These are phyloP conservation scores for Tryphoninae sp. DNA, from an alignment of 2,888 invertebrate species.

Conservation along the genomic window DNA sequence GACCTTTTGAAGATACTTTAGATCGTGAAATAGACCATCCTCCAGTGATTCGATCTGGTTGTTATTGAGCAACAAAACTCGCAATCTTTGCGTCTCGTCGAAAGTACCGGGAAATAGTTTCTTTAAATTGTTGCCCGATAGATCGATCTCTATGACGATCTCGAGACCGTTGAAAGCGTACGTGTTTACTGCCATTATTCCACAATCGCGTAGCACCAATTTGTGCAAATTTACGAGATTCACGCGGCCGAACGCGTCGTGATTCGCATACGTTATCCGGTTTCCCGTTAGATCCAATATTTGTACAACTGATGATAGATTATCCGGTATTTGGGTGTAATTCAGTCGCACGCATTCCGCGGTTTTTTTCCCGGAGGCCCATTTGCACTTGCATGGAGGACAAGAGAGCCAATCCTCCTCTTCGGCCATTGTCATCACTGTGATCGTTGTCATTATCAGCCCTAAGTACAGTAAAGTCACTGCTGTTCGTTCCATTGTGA, in stretches of 20 bases:
- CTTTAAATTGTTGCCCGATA: slow-evolving; percentile 88
- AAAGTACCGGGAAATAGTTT: slow-evolving; percentile 88
- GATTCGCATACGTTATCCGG: slow-evolving; percentile 84
- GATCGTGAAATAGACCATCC: slow-evolving; percentile 89
- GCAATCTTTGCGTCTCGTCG: slow-evolving; percentile 86
- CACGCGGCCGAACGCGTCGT: slow-evolving; percentile 87
- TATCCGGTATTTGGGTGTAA: slow-evolving; percentile 87
- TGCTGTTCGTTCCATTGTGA: slow-evolving; percentile 71
- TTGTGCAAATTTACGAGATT: slow-evolving; percentile 91
- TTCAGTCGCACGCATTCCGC: slow-evolving; percentile 89
- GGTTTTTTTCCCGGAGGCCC: slow-evolving; percentile 92
- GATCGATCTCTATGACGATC: slow-evolving; percentile 91
- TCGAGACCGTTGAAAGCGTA: slow-evolving; percentile 89
- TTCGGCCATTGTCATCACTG: slow-evolving; percentile 77
- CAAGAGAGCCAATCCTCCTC: slow-evolving; percentile 85
- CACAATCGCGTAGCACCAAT: slow-evolving; percentile 88
- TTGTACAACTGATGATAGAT: slow-evolving; percentile 86
- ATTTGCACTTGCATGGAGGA: slow-evolving; percentile 89
- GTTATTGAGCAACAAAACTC: slow-evolving; percentile 88
- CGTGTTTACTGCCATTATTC: slow-evolving; percentile 87
- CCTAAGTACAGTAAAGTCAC: slow-evolving; percentile 70
- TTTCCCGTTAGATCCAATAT: slow-evolving; percentile 88
- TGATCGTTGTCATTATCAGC: slow-evolving; percentile 74
- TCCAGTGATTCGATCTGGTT: slow-evolving; percentile 89
- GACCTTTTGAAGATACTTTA: slow-evolving; percentile 89